These are phyloP conservation scores for Limenitis camilla DNA, from an alignment of 2,888 invertebrate species.

Conservation along the genomic window DNA sequence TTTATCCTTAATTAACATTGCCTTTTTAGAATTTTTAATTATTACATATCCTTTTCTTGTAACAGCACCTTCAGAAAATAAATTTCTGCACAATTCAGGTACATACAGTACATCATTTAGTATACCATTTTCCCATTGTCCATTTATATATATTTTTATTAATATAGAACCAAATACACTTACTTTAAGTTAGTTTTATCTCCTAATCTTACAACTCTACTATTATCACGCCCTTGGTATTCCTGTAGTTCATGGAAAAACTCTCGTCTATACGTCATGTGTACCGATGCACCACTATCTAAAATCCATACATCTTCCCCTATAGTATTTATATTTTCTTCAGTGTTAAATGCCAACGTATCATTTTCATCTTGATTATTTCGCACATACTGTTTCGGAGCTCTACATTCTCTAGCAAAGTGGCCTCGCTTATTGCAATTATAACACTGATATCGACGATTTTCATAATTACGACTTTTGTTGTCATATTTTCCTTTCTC, in stretches of 20 bases:
- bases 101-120: slow-evolving; percentile 24
- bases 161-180: slow-evolving; percentile 26
- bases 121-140: slow-evolving; percentile 23
- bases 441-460: too few relatives aligned
- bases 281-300: slow-evolving; percentile 27
- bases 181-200: slow-evolving; percentile 26
- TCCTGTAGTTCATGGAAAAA: background rate
- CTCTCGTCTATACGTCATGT: background rate
- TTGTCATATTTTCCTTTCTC: slow-evolving; percentile 2
- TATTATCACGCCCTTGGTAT: background rate
- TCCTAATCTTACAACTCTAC: slow-evolving; percentile 23
- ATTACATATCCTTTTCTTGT: slow-evolving; percentile 9
- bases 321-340: background rate
- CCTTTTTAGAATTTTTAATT: too few relatives aligned
- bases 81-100: slow-evolving; percentile 15
- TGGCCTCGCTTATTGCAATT: slow-evolving; percentile 29
- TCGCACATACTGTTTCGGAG: slow-evolving; percentile 12
- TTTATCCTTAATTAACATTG: slow-evolving; percentile 14
- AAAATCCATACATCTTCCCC: slow-evolving; percentile 13
- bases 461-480: slow-evolving; percentile 24
- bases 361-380: slow-evolving; percentile 19
- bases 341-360: slow-evolving; percentile 27
- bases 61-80: slow-evolving; percentile 20
- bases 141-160: slow-evolving; percentile 28
- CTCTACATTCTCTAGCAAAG: slow-evolving; percentile 28